Evolutionary conservation across 2,797 vertebrate genomes (phyloP).

Genomic region (Hafferia zeledoni): DNA sequence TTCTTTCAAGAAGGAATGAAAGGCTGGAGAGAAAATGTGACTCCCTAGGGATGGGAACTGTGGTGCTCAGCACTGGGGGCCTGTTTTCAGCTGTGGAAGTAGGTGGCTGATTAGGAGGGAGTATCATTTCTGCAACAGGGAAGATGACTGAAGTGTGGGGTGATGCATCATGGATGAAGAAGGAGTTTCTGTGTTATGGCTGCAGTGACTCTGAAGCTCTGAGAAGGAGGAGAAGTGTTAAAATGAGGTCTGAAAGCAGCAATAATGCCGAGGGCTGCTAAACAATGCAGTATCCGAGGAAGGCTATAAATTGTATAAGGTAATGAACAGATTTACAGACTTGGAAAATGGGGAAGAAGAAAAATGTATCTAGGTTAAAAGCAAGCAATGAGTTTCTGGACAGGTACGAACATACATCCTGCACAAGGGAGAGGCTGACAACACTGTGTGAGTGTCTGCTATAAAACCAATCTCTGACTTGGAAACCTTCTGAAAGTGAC

Average conservation of each 20-base stretch:
- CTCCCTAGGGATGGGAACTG: neutral
- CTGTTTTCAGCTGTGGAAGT: neutral
- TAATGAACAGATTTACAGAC: slow-evolving; percentile 9
- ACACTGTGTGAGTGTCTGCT: neutral
- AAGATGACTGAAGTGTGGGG: neutral
- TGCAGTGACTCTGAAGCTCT: neutral
- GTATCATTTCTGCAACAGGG: neutral
- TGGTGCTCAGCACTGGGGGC: neutral
- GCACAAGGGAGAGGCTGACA: neutral
- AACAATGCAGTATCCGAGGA: neutral
- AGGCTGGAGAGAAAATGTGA: neutral
- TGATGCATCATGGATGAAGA: neutral
- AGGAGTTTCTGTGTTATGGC: neutral
- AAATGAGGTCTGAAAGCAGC: neutral
- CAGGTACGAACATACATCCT: neutral
- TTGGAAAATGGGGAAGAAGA: slow-evolving; percentile 7
- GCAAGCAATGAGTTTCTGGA: slow-evolving; percentile 8
- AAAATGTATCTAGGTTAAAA: slow-evolving; percentile 39
- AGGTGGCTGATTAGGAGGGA: neutral
- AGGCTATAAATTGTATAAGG: neutral
- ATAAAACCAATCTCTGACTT: neutral
- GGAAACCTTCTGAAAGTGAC: neutral
- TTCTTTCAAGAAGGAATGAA: neutral
- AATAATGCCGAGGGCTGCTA: neutral
- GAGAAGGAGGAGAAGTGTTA: neutral